These are phyloP conservation scores for Hyperopisus bebe DNA, from an alignment of 2,113 vertebrate species.

Conservation along the genomic window DNA sequence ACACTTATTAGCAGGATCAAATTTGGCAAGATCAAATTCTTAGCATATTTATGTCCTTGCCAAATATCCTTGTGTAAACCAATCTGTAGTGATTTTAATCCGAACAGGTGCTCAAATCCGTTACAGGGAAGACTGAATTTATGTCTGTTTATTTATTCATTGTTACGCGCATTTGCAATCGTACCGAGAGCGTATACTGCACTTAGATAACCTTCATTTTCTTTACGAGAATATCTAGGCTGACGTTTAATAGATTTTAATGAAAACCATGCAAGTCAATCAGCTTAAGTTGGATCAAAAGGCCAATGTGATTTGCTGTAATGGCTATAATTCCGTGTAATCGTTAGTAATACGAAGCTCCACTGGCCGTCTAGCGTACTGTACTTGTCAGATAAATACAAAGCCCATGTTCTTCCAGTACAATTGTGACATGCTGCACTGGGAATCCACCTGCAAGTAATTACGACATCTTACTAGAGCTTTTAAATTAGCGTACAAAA, in stretches of 20 bases:
- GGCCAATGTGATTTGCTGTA: conserved; percentile 64
- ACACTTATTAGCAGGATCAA: not conserved
- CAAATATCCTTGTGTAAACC: not conserved
- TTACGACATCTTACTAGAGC: conserved; percentile 66
- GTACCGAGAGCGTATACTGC: conserved; percentile 46
- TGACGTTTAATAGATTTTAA: conserved; percentile 46
- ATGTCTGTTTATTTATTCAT: not conserved
- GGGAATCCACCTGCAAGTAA: conserved; percentile 63
- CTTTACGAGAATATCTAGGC: conserved; percentile 50
- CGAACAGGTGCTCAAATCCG: not conserved
- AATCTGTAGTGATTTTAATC: not conserved
- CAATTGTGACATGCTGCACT: conserved; percentile 52
- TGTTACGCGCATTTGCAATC: conserved; percentile 25
- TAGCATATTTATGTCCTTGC: not conserved
- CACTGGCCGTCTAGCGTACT: conserved; percentile 55
- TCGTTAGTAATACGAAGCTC: conserved; percentile 64
- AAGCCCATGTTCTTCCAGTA: conserved; percentile 60
- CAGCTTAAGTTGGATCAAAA: conserved; percentile 61
- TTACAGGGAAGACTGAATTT: not conserved
- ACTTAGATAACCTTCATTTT: conserved; percentile 33
- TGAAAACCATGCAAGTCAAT: conserved; percentile 71
- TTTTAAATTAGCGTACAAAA: conserved; percentile 72
- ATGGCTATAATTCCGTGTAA: conserved; percentile 62
- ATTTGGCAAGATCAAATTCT: not conserved
- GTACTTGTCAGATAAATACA: conserved; percentile 67